These are phyloP conservation scores for Drosophila punjabiensis DNA, from an alignment of 1,140 invertebrate genomes.

Conservation along the genomic window DNA sequence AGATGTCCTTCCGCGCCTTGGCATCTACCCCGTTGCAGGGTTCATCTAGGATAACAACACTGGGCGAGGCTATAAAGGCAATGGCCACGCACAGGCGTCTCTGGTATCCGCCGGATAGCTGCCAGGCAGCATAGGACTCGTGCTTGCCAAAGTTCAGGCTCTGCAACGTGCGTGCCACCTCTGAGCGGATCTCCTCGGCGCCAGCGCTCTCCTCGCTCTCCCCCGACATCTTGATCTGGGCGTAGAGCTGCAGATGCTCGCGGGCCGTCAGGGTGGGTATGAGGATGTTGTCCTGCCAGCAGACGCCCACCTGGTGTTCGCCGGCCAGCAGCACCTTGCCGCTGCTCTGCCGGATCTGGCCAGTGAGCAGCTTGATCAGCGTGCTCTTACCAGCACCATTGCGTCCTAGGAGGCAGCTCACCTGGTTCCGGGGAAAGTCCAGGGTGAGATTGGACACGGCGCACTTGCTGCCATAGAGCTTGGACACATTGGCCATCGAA, in stretches of 20 bases:
- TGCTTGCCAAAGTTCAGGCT: slow-evolving; percentile 87
- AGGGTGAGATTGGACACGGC: slow-evolving; percentile 90
- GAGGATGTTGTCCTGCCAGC: slow-evolving; percentile 94
- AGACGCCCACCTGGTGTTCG: slow-evolving; percentile 89
- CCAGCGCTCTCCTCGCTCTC: slow-evolving; percentile 1
- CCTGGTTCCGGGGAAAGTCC: slow-evolving; percentile 87
- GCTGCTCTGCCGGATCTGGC: slow-evolving; percentile 87
- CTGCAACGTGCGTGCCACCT: slow-evolving; percentile 86
- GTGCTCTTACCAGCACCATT: slow-evolving; percentile 95
- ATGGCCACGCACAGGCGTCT: slow-evolving; percentile 88
- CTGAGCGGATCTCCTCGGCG: slow-evolving; percentile 20
- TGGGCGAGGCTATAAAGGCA: slow-evolving; percentile 89
- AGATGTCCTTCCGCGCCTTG: slow-evolving; percentile 90
- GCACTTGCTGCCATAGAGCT: slow-evolving; percentile 85
- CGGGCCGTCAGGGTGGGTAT: slow-evolving; percentile 91
- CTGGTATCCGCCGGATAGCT: slow-evolving; percentile 88
- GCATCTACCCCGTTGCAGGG: slow-evolving; percentile 93
- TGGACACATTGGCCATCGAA: slow-evolving; percentile 85
- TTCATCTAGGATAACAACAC: slow-evolving; percentile 94
- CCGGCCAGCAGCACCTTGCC: slow-evolving; percentile 86
- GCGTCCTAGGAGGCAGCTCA: slow-evolving; percentile 92
- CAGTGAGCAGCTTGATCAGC: slow-evolving; percentile 90
- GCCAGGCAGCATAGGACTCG: slow-evolving; percentile 86
- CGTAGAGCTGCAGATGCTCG: slow-evolving; percentile 93
- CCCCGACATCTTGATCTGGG: slow-evolving; percentile 83